Percentiles rank a stretch among this genome's conserved stretches.
phyloP scores from a whole-genome alignment of 2,113 vertebrate species.

The Aldabrachelys gigantea region DNA sequence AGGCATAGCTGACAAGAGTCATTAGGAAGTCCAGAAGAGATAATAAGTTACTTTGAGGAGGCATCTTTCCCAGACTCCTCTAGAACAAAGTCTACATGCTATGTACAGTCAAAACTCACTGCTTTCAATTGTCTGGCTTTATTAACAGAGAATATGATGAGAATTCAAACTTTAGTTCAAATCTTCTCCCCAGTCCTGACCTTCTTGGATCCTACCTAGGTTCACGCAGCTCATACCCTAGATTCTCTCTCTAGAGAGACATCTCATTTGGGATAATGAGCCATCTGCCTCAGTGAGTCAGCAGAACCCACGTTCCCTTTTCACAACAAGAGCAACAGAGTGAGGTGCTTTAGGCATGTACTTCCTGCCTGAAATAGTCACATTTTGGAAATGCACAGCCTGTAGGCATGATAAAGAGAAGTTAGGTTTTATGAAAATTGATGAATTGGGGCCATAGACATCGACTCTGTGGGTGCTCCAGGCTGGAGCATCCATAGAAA shows the following conservation, averaged over 20 bases:
- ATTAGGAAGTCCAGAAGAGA: neutral
- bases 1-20: neutral
- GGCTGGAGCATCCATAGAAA: too few relatives aligned
- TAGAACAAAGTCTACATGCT: neutral
- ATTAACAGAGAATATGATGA: neutral
- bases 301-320: neutral
- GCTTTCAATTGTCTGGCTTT: neutral
- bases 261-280: neutral
- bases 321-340: neutral
- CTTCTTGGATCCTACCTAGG: neutral
- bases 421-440: neutral
- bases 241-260: neutral
- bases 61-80: neutral
- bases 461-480: too few relatives aligned
- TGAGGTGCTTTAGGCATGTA: neutral
- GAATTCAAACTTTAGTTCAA: neutral
- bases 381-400: neutral
- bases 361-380: neutral
- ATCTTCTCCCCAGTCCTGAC: neutral
- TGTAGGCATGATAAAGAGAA: neutral
- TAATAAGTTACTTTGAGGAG: neutral
- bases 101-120: neutral
- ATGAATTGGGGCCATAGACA: accelerated
- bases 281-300: neutral
- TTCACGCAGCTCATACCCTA: neutral